A percentile compares a stretch with the other conserved stretches of the same genome.
These are phyloP conservation scores for Metopia argyrocephala DNA, from an alignment of 2,888 invertebrate species.

Conservation along the genomic window DNA sequence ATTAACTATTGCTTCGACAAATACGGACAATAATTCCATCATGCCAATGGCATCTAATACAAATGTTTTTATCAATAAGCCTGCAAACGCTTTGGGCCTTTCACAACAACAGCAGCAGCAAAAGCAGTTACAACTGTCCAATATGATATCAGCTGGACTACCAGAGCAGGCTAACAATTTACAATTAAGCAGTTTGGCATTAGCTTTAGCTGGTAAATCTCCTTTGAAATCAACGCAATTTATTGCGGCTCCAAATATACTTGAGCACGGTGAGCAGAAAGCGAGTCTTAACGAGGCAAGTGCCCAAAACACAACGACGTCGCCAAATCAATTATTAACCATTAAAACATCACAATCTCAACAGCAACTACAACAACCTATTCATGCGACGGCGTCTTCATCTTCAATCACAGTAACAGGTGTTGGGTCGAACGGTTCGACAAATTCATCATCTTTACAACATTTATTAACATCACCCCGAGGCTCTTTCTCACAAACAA, in stretches of 20 bases:
- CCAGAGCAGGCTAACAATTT: constrained; percentile 74
- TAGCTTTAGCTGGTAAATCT: constrained; percentile 72
- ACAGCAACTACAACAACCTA: constrained; percentile 40
- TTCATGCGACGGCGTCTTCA: constrained; percentile 59
- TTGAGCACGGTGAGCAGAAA: constrained; percentile 79
- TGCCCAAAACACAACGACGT: constrained; percentile 75
- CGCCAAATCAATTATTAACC: constrained; percentile 69
- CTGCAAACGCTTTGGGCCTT: constrained; percentile 77
- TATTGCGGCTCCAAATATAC: constrained; percentile 74
- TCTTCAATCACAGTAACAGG: constrained; percentile 58
- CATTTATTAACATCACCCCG: constrained; percentile 74
- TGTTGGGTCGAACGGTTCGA: constrained; percentile 50
- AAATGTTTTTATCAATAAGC: constrained; percentile 76
- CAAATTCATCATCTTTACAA: constrained; percentile 69
- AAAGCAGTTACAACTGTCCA: constrained; percentile 70
- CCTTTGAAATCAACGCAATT: constrained; percentile 67
- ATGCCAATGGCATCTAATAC: constrained; percentile 74
- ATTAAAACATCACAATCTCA: constrained; percentile 32
- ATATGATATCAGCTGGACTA: constrained; percentile 71
- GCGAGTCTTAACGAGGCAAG: constrained; percentile 80
- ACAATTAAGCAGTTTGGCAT: constrained; percentile 72
- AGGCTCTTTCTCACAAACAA: constrained; percentile 64
- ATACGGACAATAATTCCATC: constrained; percentile 66
- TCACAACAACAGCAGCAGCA: constrained; percentile 70
- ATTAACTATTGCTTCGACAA: background rate